Base-by-base conservation (phyloP, 2,113 vertebrate species). In the Pandion haliaetus region DNA sequence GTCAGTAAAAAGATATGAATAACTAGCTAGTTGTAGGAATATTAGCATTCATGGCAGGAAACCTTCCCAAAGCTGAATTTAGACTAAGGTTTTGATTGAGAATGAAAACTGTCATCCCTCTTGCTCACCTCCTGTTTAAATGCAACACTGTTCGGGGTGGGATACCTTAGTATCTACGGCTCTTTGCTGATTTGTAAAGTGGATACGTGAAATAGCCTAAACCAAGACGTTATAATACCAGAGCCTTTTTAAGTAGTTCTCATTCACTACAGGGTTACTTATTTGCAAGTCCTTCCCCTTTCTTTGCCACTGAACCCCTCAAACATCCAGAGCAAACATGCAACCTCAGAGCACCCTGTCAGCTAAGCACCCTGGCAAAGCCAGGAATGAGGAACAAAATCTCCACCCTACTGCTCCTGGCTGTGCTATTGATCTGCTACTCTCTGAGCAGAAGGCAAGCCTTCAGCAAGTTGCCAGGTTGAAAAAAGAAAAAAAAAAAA, bases 61-160 rank as follows among this genome's bases (percentile, higher is more conserved):
- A 13, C 26, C 14, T 57, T 63, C n/a, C 26, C 47, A 63, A 54
- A 82, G 42, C 12, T 63, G 50, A 78, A 62, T n/a, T 73, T 44
- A 77, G 21, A 16, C 10, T 13, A 7, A 79, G 21, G 29, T 47
- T 93, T 72, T 44, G 34, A 77, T 66, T 77, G 25, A 16, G 47
- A 88, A 63, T 18, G 14, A 83, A 76, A 77, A 32, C 19, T 55
- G 9, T 32, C 54, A 70, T 9, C 17, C 13, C 18, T 47, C 54
- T 40, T 61, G 34, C 32, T 85, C n/a, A 36, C 17, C 52, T 67
- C 4, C 2, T 52, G 11, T 71, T 82, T 40, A 86, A 88, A 80
- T 10, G 14, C 62, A 77, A 31, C 4, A 3, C 17, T 17, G 1
- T 36, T 50, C 6, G 5, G 3, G 1, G 13, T 21, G 44, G 19